These are phyloP conservation scores for Mimumesa dahlbomi DNA, from an alignment of 2,888 invertebrate species.

Conservation along the genomic window DNA sequence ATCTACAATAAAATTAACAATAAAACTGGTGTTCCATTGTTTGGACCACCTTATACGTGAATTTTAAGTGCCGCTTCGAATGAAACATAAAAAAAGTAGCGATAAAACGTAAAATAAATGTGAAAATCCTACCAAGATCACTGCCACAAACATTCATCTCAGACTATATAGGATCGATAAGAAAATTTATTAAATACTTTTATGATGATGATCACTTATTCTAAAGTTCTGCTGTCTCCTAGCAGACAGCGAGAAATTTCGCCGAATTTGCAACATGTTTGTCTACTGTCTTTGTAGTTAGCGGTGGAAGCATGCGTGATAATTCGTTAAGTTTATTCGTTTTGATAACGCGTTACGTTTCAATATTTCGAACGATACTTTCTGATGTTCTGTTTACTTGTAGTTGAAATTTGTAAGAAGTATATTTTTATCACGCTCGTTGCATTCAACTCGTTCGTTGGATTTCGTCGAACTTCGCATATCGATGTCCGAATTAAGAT, in stretches of 20 bases:
- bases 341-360: neutral
- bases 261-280: neutral
- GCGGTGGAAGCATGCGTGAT: neutral
- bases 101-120: neutral
- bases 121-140: neutral
- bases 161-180: slow-evolving; percentile 13
- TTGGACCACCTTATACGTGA: neutral
- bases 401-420: neutral
- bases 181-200: slow-evolving; percentile 23
- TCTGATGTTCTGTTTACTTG: neutral
- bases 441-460: neutral
- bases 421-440: neutral
- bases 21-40: neutral
- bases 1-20: slow-evolving; percentile 16
- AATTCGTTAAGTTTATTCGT: neutral
- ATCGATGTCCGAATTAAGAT: neutral
- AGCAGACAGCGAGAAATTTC: neutral
- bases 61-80: neutral
- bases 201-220: neutral
- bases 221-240: slow-evolving; percentile 5
- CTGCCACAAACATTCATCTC: slow-evolving; percentile 6
- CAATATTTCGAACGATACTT: neutral
- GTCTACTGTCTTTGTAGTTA: neutral
- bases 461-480: neutral
- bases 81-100: neutral